phyloP scores from a whole-genome alignment of 1,140 invertebrate genomes.

The Drosophila hydei region DNA sequence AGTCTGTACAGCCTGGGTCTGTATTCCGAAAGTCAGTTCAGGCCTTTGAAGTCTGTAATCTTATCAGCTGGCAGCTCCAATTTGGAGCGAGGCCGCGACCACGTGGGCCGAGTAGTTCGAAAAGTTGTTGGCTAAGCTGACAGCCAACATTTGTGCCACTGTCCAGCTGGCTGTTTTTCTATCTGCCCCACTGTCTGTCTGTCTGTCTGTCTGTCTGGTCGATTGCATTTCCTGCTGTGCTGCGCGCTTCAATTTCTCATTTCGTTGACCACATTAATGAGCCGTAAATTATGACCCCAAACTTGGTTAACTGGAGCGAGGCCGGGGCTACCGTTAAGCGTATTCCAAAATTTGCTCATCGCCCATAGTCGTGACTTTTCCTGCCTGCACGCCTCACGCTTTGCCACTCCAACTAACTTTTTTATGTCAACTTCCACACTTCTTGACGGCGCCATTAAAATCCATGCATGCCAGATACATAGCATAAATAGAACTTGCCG shows the following conservation, averaged over 20 bases:
- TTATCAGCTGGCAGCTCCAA: constrained; percentile 41
- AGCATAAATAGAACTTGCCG: background rate
- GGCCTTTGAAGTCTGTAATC: constrained; percentile 13
- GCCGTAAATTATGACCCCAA: constrained; percentile 68
- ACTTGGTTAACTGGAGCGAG: constrained; percentile 60
- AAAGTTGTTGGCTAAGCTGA: constrained; percentile 22
- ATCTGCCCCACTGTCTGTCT: background rate
- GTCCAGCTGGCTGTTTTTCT: constrained; percentile 9
- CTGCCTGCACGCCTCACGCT: no score
- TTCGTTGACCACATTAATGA: constrained; percentile 67
- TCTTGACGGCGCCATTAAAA: constrained; percentile 43
- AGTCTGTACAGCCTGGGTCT: background rate
- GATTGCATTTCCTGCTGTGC: constrained; percentile 41
- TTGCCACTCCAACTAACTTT: constrained; percentile 5
- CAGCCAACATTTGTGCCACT: constrained; percentile 16
- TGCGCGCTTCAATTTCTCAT: constrained; percentile 63
- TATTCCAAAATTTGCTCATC: constrained; percentile 6
- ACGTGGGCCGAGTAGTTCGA: constrained; percentile 36
- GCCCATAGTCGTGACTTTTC: background rate
- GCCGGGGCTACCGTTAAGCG: constrained; percentile 35
- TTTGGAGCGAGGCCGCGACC: constrained; percentile 38
- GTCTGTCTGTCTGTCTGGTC: background rate
- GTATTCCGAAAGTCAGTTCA: background rate
- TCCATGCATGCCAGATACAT: constrained; percentile 16
- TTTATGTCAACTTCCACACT: constrained; percentile 43